Evolutionary conservation across 2,888 invertebrate species (phyloP).

Genomic region (Rhagonycha lutea): DNA sequence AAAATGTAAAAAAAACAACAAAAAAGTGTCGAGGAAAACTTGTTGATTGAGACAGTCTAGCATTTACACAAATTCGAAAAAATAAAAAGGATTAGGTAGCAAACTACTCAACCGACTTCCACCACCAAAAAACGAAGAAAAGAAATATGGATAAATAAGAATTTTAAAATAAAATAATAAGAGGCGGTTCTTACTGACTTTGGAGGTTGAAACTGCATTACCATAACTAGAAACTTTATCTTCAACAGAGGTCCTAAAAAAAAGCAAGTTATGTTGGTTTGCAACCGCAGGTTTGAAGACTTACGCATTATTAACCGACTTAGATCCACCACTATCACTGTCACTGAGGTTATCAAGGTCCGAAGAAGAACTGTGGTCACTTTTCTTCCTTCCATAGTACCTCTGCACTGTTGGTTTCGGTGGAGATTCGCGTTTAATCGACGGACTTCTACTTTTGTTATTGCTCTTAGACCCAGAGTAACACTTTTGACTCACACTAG

Average conservation of each 20-base stretch:
- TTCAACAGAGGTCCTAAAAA: constrained; percentile 55
- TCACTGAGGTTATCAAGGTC: constrained; percentile 50
- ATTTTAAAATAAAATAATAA: constrained; percentile 32
- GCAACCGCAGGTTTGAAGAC: background rate
- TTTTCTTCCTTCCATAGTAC: constrained; percentile 63
- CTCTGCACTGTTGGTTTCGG: constrained; percentile 56
- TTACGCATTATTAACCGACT: background rate
- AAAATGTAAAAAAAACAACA: background rate
- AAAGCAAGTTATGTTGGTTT: background rate
- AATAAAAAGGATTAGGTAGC: background rate
- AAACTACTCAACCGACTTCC: background rate
- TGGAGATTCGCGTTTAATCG: constrained; percentile 41
- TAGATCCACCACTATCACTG: constrained; percentile 40
- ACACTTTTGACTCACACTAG: constrained; percentile 45
- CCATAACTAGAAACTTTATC: constrained; percentile 59
- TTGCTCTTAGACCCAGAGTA: constrained; percentile 15
- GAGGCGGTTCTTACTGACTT: constrained; percentile 98
- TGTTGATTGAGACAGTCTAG: background rate
- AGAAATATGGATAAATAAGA: background rate
- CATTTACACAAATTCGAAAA: background rate
- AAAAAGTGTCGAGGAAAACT: background rate
- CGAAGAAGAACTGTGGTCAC: constrained; percentile 59
- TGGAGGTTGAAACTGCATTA: constrained; percentile 81
- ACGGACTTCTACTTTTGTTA: constrained; percentile 34
- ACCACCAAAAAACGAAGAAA: background rate